Conservation (phyloP, 2,113 vertebrate genomes). For the Aphyosemion australe region DNA sequence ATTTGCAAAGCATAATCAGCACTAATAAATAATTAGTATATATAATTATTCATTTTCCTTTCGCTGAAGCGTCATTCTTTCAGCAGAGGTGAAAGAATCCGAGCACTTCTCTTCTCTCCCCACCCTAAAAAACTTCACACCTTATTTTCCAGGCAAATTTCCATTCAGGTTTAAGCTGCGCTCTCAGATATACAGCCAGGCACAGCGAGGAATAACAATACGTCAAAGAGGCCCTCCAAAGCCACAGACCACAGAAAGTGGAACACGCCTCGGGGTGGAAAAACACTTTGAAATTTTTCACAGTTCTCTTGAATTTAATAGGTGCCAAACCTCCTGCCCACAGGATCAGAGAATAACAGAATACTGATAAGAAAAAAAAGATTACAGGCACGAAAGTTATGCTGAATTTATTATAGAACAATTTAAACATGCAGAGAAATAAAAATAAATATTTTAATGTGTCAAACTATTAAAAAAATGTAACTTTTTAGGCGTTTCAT, state of each 20-base stretch:
- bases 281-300: constrained; percentile 50
- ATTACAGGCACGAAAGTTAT: background rate
- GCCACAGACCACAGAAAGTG: constrained; percentile 48
- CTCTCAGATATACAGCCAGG: constrained; percentile 60
- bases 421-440: too few species aligned
- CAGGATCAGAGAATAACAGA: constrained; percentile 31
- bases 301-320: constrained; percentile 51
- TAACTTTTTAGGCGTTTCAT: too few species aligned
- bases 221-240: constrained; percentile 53
- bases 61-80: background rate
- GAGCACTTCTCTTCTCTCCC: background rate
- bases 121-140: constrained; percentile 33
- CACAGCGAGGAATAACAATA: constrained; percentile 54
- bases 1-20: background rate
- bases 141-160: constrained; percentile 59
- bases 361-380: background rate
- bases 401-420: background rate
- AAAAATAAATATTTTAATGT: too few species aligned
- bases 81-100: constrained; percentile 17
- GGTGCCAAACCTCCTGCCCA: constrained; percentile 32
- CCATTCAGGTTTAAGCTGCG: constrained; percentile 53
- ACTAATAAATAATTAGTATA: background rate
- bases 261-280: constrained; percentile 61
- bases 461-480: too few species aligned
- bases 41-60: background rate